Evolutionary conservation across 2,113 vertebrate genomes (phyloP), one percentile per base, ranked within the genome.

Genomic region (Dolichallabes microphthalmus): DNA sequence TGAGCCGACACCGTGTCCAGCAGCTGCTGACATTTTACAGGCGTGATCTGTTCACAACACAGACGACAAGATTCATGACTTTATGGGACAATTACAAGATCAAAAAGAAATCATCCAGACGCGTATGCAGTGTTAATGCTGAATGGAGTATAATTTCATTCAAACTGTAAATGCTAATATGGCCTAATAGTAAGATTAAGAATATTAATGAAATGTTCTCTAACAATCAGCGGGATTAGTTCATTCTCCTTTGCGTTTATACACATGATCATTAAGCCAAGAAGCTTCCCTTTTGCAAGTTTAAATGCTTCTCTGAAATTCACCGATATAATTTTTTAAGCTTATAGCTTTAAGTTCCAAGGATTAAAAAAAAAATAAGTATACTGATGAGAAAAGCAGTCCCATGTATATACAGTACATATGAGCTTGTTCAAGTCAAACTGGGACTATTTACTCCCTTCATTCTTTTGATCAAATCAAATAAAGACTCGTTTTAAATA

Each of bases 21-120:
- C 84, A 95, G 89, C 58, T 95, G 94, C 86, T 95, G 94, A 74
- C 93, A 95, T 69, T 94, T 93, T 82, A 95, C 82, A 66, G 92
- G 86, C 27, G 92, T 94, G 89, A 95, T 94, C 95, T 95, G 90
- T 71, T 68, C 25, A 58, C 9, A 81, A 14, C 25, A 32, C 83
- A 17, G 14, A 68, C 2, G 14, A 12, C 15, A 61, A 39, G 32
- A 19, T 69, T 75, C 22, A 30, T 50, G 53, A 78, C 53, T 61
- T 45, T 8, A 45, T 73, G 32, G 15, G 45, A 80, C 12, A 77
- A 11, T 76, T 35, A 39, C 32, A 52, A 50, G 11, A 45, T 45
- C 35, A 73, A 73, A 50, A 22, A 4, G 12, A 35, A 22, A 71
- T 45, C 19, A 35, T 35, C 20, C 19, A 39, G 9, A 19, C 8